Percentiles rank a stretch among this genome's conserved stretches.
These are phyloP conservation scores for Whitmania pigra DNA, from an alignment of 1,140 invertebrate genomes.

Conservation along the genomic window DNA sequence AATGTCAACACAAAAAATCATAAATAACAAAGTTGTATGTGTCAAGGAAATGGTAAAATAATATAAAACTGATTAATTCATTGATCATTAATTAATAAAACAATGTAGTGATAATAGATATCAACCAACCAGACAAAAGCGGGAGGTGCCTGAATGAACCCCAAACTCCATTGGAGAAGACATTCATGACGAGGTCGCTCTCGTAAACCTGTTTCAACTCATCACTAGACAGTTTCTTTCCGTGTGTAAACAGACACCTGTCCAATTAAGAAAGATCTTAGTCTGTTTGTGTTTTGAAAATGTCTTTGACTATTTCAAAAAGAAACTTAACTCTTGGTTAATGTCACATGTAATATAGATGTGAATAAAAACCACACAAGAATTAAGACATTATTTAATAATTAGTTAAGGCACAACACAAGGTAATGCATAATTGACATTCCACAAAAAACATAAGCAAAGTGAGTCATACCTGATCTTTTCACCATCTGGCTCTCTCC, in stretches of 20 bases:
- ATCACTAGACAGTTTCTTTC: not conserved
- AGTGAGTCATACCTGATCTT: constrained; percentile 37
- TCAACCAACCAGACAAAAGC: constrained; percentile 36
- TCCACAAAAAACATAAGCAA: no score
- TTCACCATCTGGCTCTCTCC: constrained; percentile 64
- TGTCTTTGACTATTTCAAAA: no score
- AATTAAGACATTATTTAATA: no score
- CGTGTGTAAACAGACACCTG: not conserved
- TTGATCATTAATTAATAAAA: no score
- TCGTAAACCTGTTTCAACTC: constrained; percentile 51
- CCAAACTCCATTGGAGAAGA: constrained; percentile 64
- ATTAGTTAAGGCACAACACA: no score
- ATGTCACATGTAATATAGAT: no score
- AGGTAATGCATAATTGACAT: no score
- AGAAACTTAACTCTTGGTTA: no score
- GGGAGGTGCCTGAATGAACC: constrained; percentile 68
- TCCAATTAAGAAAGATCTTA: not conserved
- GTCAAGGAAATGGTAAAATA: no score
- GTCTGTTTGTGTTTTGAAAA: no score
- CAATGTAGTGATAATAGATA: constrained; percentile 3
- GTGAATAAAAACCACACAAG: no score
- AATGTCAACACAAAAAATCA: constrained; percentile 12
- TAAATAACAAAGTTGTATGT: not conserved
- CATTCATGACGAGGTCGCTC: constrained; percentile 70
- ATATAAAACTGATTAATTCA: no score